These are phyloP conservation scores for Thecocarcelia acutangulata DNA, from an alignment of 2,888 invertebrate genomes.

Conservation along the genomic window DNA sequence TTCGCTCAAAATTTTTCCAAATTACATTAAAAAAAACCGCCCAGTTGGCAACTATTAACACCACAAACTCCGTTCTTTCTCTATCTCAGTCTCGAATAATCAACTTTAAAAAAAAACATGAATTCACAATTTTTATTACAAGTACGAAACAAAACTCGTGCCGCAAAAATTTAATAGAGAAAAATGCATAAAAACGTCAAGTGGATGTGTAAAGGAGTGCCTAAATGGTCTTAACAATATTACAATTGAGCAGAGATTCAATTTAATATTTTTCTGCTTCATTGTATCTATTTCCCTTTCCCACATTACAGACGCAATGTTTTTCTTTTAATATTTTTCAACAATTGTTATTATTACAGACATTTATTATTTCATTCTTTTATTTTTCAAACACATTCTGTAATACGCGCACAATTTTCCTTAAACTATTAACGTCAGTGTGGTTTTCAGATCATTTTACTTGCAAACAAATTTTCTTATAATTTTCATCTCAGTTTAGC, in stretches of 20 bases:
- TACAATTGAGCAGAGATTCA: slow-evolving; percentile 57
- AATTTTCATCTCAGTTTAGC: slow-evolving; percentile 36
- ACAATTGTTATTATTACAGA: slow-evolving; percentile 50
- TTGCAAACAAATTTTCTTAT: slow-evolving; percentile 10
- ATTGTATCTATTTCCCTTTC: slow-evolving; percentile 17
- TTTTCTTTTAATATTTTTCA: slow-evolving; percentile 14
- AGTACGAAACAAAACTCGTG: slow-evolving; percentile 12
- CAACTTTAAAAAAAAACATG: slow-evolving; percentile 37
- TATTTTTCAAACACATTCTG: not conserved
- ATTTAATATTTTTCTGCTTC: slow-evolving; percentile 35
- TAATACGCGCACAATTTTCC: slow-evolving; percentile 23
- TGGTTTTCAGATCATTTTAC: slow-evolving; percentile 54
- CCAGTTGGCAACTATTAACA: not conserved
- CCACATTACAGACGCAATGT: not conserved
- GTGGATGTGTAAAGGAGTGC: slow-evolving; percentile 28
- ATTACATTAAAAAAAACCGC: no score
- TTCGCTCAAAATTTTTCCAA: no score
- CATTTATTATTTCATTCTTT: slow-evolving; percentile 18
- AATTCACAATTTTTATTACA: slow-evolving; percentile 30
- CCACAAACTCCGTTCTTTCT: not conserved
- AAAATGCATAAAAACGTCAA: not conserved
- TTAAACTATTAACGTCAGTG: slow-evolving; percentile 59
- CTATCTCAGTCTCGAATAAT: slow-evolving; percentile 22
- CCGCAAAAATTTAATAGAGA: not conserved
- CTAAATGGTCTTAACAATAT: slow-evolving; percentile 53